Evolutionary conservation across 2,888 invertebrate species (phyloP).

Genomic region (Boloria selene): DNA sequence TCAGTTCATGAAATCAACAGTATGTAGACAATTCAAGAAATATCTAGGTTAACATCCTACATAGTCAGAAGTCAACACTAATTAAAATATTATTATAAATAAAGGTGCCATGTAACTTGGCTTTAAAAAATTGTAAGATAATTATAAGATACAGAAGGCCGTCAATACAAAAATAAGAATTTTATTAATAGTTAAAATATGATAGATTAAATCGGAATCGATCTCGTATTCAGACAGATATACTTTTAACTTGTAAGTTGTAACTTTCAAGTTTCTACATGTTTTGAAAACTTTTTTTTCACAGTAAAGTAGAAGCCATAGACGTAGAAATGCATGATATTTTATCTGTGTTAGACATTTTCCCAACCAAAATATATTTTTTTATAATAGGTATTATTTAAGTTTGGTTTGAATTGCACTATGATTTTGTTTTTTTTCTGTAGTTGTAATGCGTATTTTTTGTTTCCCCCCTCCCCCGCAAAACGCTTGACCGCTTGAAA

Average conservation of each 20-base stretch:
- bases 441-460: slow-evolving; percentile 83
- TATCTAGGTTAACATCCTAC: no score
- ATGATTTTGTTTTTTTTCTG: slow-evolving; percentile 65
- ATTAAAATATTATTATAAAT: no score
- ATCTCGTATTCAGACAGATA: neutral
- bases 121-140: no score
- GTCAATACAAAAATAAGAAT: no score
- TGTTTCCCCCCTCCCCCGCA: slow-evolving; percentile 76
- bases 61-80: no score
- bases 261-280: slow-evolving; percentile 39
- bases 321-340: slow-evolving; percentile 71
- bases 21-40: no score
- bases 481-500: slow-evolving; percentile 80
- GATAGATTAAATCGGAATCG: no score
- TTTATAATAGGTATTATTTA: slow-evolving; percentile 38
- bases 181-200: no score
- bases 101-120: no score
- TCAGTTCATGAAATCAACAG: no score
- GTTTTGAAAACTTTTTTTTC: slow-evolving; percentile 46
- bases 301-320: slow-evolving; percentile 66
- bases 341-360: slow-evolving; percentile 75
- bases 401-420: slow-evolving; percentile 48
- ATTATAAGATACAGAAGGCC: no score
- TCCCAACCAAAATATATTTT: slow-evolving; percentile 72
- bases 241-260: neutral